Evolutionary conservation across 2,113 vertebrate genomes (phyloP).

Genomic region (Cynopterus brachyotis): DNA sequence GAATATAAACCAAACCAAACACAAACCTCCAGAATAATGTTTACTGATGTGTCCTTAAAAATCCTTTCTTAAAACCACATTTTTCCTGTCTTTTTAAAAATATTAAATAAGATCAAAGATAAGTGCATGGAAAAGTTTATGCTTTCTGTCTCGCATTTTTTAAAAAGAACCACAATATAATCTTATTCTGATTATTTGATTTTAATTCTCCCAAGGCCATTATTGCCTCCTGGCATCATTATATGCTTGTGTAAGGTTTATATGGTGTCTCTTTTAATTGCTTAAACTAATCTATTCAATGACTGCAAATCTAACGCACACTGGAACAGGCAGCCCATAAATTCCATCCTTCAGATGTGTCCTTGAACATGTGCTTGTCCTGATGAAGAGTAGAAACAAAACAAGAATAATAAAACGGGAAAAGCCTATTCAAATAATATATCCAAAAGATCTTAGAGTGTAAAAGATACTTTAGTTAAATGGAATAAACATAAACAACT

Average conservation of each 20-base stretch:
- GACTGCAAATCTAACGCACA: constrained; percentile 60
- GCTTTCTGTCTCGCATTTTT: constrained; percentile 48
- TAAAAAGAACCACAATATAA: constrained; percentile 54
- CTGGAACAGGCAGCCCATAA: constrained; percentile 55
- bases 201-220: constrained; percentile 64
- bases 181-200: constrained; percentile 73
- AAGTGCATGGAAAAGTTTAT: constrained; percentile 65
- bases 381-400: constrained; percentile 57
- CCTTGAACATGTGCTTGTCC: constrained; percentile 68
- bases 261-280: constrained; percentile 78
- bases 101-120: constrained; percentile 43
- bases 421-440: constrained; percentile 19
- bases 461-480: constrained; percentile 31
- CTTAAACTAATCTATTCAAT: constrained; percentile 76
- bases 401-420: constrained; percentile 46
- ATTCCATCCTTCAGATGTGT: constrained; percentile 65
- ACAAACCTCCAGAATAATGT: constrained; percentile 77
- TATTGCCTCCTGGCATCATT: constrained; percentile 65
- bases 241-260: constrained; percentile 60
- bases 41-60: constrained; percentile 79
- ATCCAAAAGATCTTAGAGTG: neutral
- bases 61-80: constrained; percentile 65
- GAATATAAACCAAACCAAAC: constrained; percentile 80
- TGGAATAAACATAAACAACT: constrained; percentile 11
- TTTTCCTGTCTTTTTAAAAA: constrained; percentile 43